Percentiles rank a stretch among this genome's conserved stretches.
Evolutionary conservation across 2,797 vertebrate genomes (phyloP).

Genomic region (Hydrocynus forskahlii): DNA sequence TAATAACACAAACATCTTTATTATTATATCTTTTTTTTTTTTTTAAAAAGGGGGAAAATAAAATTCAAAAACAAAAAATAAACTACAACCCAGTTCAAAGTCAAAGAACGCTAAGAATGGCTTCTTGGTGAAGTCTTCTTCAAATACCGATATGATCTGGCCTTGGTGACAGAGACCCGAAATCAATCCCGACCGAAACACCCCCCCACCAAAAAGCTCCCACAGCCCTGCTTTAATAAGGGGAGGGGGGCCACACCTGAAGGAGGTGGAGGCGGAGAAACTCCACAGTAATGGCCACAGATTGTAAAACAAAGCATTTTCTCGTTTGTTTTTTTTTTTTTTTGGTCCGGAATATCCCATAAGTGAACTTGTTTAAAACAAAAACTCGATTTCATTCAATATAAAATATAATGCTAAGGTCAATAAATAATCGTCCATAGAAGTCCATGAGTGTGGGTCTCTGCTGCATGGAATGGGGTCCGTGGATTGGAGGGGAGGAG

Average conservation of each 20-base stretch:
- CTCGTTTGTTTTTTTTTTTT: slow-evolving; percentile 2
- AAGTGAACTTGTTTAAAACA: slow-evolving; percentile 45
- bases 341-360: slow-evolving; percentile 42
- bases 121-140: slow-evolving; percentile 33
- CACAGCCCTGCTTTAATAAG: slow-evolving; percentile 10
- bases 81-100: slow-evolving; percentile 48
- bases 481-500: slow-evolving; percentile 9
- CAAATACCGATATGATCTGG: slow-evolving; percentile 33
- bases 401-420: slow-evolving; percentile 61
- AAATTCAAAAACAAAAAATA: slow-evolving; percentile 38
- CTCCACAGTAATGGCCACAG: slow-evolving; percentile 34
- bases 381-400: slow-evolving; percentile 49
- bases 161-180: slow-evolving; percentile 27
- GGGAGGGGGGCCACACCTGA: slow-evolving; percentile 7
- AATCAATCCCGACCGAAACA: background rate
- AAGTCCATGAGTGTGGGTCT: slow-evolving; percentile 50
- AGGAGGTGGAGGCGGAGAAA: background rate
- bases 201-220: background rate
- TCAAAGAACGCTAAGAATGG: slow-evolving; percentile 40
- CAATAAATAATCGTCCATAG: slow-evolving; percentile 63
- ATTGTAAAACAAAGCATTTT: slow-evolving; percentile 25
- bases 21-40: slow-evolving; percentile 53
- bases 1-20: slow-evolving; percentile 63
- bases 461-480: slow-evolving; percentile 31
- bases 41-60: slow-evolving; percentile 48